Evolutionary conservation across 2,888 invertebrate genomes (phyloP), one percentile per base, ranked within the genome.

Genomic region (Drosophila barbarae): DNA sequence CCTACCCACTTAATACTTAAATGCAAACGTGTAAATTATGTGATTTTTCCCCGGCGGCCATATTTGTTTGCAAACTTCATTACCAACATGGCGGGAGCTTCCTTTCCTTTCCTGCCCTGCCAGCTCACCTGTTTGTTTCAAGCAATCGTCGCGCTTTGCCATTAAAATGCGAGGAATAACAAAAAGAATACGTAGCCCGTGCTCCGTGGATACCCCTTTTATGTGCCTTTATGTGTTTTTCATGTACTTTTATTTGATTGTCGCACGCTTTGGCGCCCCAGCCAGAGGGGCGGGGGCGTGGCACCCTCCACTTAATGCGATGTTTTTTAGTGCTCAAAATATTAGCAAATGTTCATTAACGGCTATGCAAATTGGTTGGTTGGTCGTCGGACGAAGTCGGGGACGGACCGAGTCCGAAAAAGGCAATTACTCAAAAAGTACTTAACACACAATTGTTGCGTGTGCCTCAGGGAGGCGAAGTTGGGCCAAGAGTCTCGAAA

Each of bases 11-110:
- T 80, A 80, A 80, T 84, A 80, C 79, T 84, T 80, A 80, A 80
- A 80, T 80, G 78, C 79, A 84, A 84, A 82, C 80, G 80, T 81
- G 80, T 81, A 81, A 81, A 81, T 81, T 81, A 84, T 84, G 84
- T 84, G 80, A 84, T 81, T 81, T 84, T 82, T 81, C 80, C 84
- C 80, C 80, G 82, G 80, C 82, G 84, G 80, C 80, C 84, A 81
- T 84, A 84, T 84, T 84, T 81, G 84, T 80, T 80, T 80, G 81
- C 81, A 66, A 79, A 80, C 79, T 80, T 84, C 79, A 80, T 80
- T 80, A 80, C 84, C 78, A 84, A 79, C 84, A 80, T 80, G 81
- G 80, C 83, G 81, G 80, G 73, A 71, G 73, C 72, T 73, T 76
- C 81, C 78, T 61, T 71, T 73, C 81, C 78, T 28, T 21, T 18